phyloP scores from a whole-genome alignment of 1,140 invertebrate genomes.

The Atta cephalotes region DNA sequence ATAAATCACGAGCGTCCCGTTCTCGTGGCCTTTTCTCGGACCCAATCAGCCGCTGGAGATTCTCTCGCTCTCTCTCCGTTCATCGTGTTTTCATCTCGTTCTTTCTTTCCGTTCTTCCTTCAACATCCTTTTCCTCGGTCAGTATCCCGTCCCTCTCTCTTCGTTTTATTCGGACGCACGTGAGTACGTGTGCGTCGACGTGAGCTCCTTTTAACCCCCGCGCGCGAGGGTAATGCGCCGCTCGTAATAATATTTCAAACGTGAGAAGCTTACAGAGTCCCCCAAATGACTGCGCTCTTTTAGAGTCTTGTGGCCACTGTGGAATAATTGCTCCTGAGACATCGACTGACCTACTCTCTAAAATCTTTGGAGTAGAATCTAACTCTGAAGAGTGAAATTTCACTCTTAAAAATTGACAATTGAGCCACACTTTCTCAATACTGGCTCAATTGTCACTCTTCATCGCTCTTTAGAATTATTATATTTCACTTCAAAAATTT shows the following conservation, averaged over 20 bases:
- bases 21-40: slow-evolving; percentile 78
- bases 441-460: too few species aligned
- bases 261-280: slow-evolving; percentile 72
- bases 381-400: too few species aligned
- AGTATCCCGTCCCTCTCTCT: slow-evolving; percentile 34
- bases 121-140: slow-evolving; percentile 28
- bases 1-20: slow-evolving; percentile 80
- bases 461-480: too few species aligned
- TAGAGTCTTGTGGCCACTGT: slow-evolving; percentile 45
- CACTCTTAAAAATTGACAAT: too few species aligned
- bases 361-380: too few species aligned
- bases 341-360: slow-evolving; percentile 66
- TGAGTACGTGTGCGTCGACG: slow-evolving; percentile 56
- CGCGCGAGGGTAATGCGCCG: slow-evolving; percentile 72
- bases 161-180: slow-evolving; percentile 48
- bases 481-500: too few species aligned
- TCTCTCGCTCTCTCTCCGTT: slow-evolving; percentile 55
- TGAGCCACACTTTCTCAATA: too few species aligned
- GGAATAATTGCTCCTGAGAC: slow-evolving; percentile 69
- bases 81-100: slow-evolving; percentile 47
- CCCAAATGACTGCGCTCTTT: slow-evolving; percentile 45
- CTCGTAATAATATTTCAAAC: slow-evolving; percentile 80
- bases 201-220: slow-evolving; percentile 69
- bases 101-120: slow-evolving; percentile 31
- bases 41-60: slow-evolving; percentile 79